phyloP scores from a whole-genome alignment of 2,888 invertebrate species.

The Heteromurus nitidus region DNA sequence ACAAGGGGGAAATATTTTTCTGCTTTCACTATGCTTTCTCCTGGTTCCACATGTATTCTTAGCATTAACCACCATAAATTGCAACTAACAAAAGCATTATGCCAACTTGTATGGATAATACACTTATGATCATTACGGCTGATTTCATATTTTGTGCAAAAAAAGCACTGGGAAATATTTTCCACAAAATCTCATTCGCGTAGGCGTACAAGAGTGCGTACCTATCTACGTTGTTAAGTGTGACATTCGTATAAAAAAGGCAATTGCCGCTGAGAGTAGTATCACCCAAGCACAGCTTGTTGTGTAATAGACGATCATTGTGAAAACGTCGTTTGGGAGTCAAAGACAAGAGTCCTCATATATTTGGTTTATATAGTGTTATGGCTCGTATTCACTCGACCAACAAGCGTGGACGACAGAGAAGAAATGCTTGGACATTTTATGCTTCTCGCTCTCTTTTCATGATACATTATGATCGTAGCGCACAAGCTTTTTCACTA shows the following conservation, averaged over 20 bases:
- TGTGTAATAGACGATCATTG: conserved; percentile 13
- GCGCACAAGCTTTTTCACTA: neutral
- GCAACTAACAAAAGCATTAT: neutral
- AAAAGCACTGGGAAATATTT: neutral
- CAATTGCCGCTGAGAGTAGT: too few species aligned
- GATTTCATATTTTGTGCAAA: conserved; percentile 31
- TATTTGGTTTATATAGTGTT: neutral
- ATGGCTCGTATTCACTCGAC: conserved; percentile 11
- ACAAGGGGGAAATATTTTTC: neutral
- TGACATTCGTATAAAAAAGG: too few species aligned
- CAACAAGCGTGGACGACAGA: neutral
- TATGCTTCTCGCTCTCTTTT: neutral
- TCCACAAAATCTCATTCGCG: too few species aligned
- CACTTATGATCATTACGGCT: conserved; percentile 3
- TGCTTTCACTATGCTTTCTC: too few species aligned
- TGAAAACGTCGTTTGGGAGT: conserved; percentile 34
- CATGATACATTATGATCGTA: conserved; percentile 1
- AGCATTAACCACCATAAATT: neutral
- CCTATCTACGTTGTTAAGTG: too few species aligned
- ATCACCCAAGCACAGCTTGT: too few species aligned
- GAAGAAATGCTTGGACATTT: conserved; percentile 8
- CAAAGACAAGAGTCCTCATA: neutral
- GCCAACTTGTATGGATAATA: too few species aligned
- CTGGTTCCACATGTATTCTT: too few species aligned
- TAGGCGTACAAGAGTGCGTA: too few species aligned